Conservation (phyloP, 2,888 invertebrate species). For the Phragmatobia fuliginosa region DNA sequence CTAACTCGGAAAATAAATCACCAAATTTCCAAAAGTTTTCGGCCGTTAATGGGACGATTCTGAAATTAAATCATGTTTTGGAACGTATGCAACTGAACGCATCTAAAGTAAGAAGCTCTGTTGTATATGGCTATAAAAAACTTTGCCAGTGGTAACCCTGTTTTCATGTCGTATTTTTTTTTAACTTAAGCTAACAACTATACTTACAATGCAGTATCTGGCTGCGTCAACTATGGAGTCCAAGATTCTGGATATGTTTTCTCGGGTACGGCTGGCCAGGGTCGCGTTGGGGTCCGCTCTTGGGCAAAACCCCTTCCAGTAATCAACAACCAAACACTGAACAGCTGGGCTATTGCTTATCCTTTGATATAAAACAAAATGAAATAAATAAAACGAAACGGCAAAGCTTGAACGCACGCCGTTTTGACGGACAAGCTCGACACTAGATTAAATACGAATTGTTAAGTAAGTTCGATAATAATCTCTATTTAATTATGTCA, state of each 20-base stretch:
- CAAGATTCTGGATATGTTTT: conserved; percentile 84
- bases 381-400: conserved; percentile 84
- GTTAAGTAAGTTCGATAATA: conserved; percentile 50
- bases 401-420: conserved; percentile 74
- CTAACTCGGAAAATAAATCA: conserved; percentile 72
- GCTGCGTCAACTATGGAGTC: conserved; percentile 84
- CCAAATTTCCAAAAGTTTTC: conserved; percentile 79
- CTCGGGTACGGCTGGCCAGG: conserved; percentile 82
- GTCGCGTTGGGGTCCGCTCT: conserved; percentile 70
- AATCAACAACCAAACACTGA: conserved; percentile 71
- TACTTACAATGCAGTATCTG: conserved; percentile 85
- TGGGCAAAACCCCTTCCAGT: conserved; percentile 69
- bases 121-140: conserved; percentile 43
- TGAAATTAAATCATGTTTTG: conserved; percentile 82
- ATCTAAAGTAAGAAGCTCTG: conserved; percentile 52
- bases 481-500: conserved; percentile 81
- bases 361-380: conserved; percentile 85
- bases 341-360: conserved; percentile 77
- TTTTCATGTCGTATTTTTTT: conserved; percentile 33
- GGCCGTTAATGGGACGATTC: conserved; percentile 76
- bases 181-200: conserved; percentile 24
- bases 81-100: conserved; percentile 65
- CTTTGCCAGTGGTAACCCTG: conserved; percentile 38
- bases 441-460: conserved; percentile 63
- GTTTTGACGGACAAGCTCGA: conserved; percentile 75